Conservation (phyloP, 2,888 invertebrate genomes). For the Phyllotreta striolata region DNA sequence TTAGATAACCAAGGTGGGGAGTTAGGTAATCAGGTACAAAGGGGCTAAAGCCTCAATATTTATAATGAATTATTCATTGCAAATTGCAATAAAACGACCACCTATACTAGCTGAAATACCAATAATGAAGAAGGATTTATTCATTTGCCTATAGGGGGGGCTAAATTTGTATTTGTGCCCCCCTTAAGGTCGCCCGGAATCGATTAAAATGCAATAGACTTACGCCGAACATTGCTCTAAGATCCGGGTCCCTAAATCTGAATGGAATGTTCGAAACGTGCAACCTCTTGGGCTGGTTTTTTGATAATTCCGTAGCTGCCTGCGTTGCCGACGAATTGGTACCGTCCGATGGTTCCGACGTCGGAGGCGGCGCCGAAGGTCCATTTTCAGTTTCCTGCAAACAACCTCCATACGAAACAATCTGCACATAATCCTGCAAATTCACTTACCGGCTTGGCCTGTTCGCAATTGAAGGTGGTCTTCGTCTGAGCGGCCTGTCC, state of each 20-base stretch:
- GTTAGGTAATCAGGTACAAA: too few relatives aligned
- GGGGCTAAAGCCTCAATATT: too few relatives aligned
- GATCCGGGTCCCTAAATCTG: constrained; percentile 98
- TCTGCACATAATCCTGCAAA: too few relatives aligned
- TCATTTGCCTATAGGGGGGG: too few relatives aligned
- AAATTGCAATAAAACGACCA: too few relatives aligned
- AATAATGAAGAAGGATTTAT: too few relatives aligned
- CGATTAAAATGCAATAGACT: constrained; percentile 57
- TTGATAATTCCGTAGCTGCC: constrained; percentile 66
- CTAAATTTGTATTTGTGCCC: too few relatives aligned
- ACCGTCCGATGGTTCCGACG: constrained; percentile 49
- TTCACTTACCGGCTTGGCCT: constrained; percentile 40
- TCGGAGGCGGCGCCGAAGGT: constrained; percentile 45
- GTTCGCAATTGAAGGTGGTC: constrained; percentile 47
- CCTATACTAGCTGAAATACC: too few relatives aligned
- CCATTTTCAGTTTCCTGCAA: constrained; percentile 46
- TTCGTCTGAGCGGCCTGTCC: constrained; percentile 55
- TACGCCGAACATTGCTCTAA: constrained; percentile 98
- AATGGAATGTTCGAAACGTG: constrained; percentile 99
- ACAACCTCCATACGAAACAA: neutral
- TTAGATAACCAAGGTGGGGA: too few relatives aligned
- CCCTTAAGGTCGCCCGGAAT: too few relatives aligned
- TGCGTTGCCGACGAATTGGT: constrained; percentile 53
- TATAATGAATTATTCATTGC: too few relatives aligned
- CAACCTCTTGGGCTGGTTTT: constrained; percentile 90